These are phyloP conservation scores for Magallana ariakensis DNA, from an alignment of 1,140 invertebrate species.

Conservation along the genomic window DNA sequence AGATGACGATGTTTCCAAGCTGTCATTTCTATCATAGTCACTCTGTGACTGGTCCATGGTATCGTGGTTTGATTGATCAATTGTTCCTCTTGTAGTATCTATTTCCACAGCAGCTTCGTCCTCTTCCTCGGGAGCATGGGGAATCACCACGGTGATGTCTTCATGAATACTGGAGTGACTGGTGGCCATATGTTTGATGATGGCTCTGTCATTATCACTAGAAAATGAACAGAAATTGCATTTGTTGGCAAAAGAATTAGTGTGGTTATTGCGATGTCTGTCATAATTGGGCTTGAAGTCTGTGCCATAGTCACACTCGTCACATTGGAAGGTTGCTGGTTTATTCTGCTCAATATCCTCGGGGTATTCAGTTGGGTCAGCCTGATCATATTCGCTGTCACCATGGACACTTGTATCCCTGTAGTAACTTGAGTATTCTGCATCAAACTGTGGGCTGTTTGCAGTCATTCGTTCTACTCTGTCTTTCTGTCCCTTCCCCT, in stretches of 20 bases:
- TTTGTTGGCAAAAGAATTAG: constrained; percentile 81
- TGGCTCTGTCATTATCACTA: constrained; percentile 93
- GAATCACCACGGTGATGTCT: constrained; percentile 45
- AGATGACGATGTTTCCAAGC: neutral
- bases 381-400: neutral
- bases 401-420: neutral
- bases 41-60: neutral
- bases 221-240: constrained; percentile 95
- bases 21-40: neutral
- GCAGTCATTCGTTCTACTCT: neutral
- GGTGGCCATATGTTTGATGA: constrained; percentile 92
- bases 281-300: constrained; percentile 96
- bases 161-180: constrained; percentile 74
- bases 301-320: constrained; percentile 94
- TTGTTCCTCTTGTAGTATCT: constrained; percentile 34
- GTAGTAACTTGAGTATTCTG: neutral
- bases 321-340: constrained; percentile 83
- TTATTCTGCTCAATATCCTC: neutral
- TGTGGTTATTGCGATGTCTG: constrained; percentile 93
- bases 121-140: constrained; percentile 36
- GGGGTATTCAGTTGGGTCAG: neutral
- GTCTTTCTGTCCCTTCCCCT: constrained; percentile 87
- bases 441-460: neutral
- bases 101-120: constrained; percentile 26
- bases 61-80: neutral